These are phyloP conservation scores for Danionella dracula DNA, from an alignment of 2,797 vertebrate genomes.

Conservation along the genomic window DNA sequence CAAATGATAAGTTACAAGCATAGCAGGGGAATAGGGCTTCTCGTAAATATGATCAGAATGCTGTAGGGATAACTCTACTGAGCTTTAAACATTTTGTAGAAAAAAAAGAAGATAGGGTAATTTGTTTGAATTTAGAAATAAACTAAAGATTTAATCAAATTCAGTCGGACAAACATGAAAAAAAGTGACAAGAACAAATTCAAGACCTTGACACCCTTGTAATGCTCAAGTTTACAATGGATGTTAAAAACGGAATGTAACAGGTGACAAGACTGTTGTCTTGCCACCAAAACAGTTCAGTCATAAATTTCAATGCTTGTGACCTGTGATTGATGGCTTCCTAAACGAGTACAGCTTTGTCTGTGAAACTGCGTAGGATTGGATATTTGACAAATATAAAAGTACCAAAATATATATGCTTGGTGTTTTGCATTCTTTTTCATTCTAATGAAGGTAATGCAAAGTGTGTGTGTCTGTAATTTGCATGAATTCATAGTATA, in stretches of 20 bases:
- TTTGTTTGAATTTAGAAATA: no score
- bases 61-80: background rate
- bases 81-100: no score
- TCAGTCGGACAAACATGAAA: no score
- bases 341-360: background rate
- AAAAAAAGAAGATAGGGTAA: no score
- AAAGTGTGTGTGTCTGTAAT: no score
- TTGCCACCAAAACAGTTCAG: background rate
- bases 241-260: conserved; percentile 12
- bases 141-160: no score
- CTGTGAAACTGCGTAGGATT: no score
- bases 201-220: conserved; percentile 6
- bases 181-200: background rate
- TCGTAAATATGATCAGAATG: background rate
- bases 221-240: background rate
- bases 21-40: background rate
- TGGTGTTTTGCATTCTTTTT: no score
- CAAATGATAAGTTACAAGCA: background rate
- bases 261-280: conserved; percentile 3
- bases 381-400: no score
- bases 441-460: no score
- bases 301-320: background rate
- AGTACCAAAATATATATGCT: no score
- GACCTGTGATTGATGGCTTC: background rate
- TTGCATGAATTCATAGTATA: no score